Conservation (phyloP, 2,888 invertebrate species). For the Synanthedon vespiformis region DNA sequence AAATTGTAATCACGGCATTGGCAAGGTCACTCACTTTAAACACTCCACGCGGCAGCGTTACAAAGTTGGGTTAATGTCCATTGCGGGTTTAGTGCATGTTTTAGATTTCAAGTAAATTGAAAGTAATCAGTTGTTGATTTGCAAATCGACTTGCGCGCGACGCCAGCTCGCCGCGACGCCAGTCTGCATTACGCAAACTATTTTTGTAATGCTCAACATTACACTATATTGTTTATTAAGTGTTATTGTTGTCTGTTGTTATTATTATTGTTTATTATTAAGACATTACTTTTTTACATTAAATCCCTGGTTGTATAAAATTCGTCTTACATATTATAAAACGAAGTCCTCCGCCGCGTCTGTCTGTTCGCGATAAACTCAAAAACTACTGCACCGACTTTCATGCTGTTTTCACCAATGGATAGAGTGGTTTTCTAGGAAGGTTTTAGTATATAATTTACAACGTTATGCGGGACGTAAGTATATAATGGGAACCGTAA, state of each 20-base stretch:
- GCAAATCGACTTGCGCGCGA: conserved; percentile 21
- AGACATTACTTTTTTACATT: conserved; percentile 6
- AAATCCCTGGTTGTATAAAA: conserved; percentile 1
- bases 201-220: conserved; percentile 34
- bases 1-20: conserved; percentile 35
- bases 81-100: background rate
- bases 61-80: background rate
- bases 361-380: no score
- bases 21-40: conserved; percentile 34
- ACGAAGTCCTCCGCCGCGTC: no score
- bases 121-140: conserved; percentile 18
- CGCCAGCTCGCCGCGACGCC: conserved; percentile 37
- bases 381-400: no score
- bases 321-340: no score
- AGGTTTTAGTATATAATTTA: no score
- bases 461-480: no score
- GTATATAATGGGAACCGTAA: no score
- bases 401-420: no score
- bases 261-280: no score
- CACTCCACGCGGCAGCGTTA: background rate
- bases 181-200: conserved; percentile 30
- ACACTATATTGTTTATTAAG: conserved; percentile 34
- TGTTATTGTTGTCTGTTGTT: no score
- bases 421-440: no score
- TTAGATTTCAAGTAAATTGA: background rate